Conservation (phyloP, 1,140 invertebrate genomes). For the Papilio xuthus region DNA sequence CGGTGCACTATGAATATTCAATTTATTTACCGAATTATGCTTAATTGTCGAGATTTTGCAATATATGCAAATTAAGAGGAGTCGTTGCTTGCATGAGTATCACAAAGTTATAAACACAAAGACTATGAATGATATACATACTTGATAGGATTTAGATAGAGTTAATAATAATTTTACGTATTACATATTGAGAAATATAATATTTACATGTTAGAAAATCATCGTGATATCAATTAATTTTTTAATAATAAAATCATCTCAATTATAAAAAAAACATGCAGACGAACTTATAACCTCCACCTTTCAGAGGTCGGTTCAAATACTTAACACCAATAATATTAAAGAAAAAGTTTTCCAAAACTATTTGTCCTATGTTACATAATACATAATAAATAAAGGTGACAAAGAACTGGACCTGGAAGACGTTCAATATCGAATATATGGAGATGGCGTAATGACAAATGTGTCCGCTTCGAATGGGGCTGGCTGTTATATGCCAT, state of each 20-base stretch:
- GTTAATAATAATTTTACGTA: neutral
- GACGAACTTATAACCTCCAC: no score
- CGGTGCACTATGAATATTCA: constrained; percentile 74
- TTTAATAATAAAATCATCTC: neutral
- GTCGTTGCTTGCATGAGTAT: neutral
- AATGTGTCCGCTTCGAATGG: constrained; percentile 55
- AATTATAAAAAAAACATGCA: no score
- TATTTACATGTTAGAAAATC: neutral
- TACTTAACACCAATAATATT: no score
- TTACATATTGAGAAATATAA: neutral
- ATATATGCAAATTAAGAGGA: constrained; percentile 39
- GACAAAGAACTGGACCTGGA: constrained; percentile 57
- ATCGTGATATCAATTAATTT: neutral
- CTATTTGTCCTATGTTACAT: neutral
- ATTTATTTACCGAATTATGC: constrained; percentile 71
- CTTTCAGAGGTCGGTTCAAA: no score
- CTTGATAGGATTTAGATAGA: neutral
- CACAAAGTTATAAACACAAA: neutral
- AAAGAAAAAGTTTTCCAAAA: neutral
- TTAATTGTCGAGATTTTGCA: constrained; percentile 60
- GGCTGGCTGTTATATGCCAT: constrained; percentile 43
- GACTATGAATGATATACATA: neutral
- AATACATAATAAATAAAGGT: constrained; percentile 52
- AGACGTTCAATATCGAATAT: constrained; percentile 54
- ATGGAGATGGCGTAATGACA: constrained; percentile 60